These are phyloP conservation scores for Pelusios castaneus DNA, from an alignment of 2,113 vertebrate genomes.

Conservation along the genomic window DNA sequence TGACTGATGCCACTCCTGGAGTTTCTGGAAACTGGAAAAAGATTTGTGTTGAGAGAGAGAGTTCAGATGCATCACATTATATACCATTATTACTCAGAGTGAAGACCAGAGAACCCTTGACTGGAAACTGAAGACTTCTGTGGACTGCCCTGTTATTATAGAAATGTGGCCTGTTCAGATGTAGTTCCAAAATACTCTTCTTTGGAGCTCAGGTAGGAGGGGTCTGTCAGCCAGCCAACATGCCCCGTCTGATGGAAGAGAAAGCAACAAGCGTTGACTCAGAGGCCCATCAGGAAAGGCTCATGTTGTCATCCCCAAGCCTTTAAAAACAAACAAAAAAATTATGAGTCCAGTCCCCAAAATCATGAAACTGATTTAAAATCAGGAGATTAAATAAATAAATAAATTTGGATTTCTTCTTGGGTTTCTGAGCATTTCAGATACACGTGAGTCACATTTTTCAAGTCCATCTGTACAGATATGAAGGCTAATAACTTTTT, in stretches of 20 bases:
- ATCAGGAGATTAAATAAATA: neutral
- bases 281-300: neutral
- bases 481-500: neutral
- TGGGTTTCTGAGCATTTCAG: neutral
- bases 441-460: neutral
- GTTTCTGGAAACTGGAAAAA: conserved; percentile 32
- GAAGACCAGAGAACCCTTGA: neutral
- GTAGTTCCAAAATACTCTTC: neutral
- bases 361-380: neutral
- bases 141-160: neutral
- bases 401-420: neutral
- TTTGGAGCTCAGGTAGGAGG: neutral
- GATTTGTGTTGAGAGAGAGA: conserved; percentile 37
- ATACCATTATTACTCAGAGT: neutral
- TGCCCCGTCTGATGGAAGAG: neutral
- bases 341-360: neutral
- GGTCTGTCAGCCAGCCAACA: rapidly evolving
- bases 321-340: neutral
- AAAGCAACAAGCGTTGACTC: neutral
- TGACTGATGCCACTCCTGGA: conserved; percentile 8
- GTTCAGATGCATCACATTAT: conserved; percentile 14
- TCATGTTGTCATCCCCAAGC: neutral
- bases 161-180: neutral
- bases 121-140: neutral
- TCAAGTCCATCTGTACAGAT: neutral